Evolutionary conservation across 2,113 vertebrate species (phyloP).

Genomic region (Triplophysa tibetana): DNA sequence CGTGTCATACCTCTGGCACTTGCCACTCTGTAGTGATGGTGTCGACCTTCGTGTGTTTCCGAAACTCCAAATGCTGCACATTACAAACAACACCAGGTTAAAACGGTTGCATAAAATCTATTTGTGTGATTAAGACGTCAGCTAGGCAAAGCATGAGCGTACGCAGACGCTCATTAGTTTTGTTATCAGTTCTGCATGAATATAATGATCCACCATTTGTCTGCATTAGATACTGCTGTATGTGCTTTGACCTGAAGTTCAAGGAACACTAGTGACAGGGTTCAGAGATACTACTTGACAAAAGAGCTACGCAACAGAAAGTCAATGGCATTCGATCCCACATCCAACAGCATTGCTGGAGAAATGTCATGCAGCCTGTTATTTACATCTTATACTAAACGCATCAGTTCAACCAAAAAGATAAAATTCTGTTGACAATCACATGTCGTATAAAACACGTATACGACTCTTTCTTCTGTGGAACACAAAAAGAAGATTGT

Average conservation of each 20-base stretch:
- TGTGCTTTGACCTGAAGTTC: constrained; percentile 17
- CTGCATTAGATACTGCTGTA: background rate
- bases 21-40: constrained; percentile 80
- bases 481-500: no score
- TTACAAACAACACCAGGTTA: background rate
- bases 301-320: background rate
- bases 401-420: no score
- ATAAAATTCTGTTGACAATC: no score
- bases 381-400: no score
- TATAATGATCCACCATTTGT: background rate
- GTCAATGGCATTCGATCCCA: background rate
- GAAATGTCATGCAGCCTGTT: background rate
- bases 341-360: background rate
- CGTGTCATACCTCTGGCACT: constrained; percentile 84
- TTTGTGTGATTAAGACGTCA: background rate
- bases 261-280: constrained; percentile 5
- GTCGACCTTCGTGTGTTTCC: constrained; percentile 85
- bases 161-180: background rate
- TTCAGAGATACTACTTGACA: background rate
- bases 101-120: constrained; percentile 4
- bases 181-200: constrained; percentile 2
- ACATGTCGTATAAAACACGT: no score
- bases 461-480: no score
- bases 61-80: constrained; percentile 85
- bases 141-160: background rate